Evolutionary conservation across 2,797 vertebrate species (phyloP).

Genomic region (Helostoma temminkii): DNA sequence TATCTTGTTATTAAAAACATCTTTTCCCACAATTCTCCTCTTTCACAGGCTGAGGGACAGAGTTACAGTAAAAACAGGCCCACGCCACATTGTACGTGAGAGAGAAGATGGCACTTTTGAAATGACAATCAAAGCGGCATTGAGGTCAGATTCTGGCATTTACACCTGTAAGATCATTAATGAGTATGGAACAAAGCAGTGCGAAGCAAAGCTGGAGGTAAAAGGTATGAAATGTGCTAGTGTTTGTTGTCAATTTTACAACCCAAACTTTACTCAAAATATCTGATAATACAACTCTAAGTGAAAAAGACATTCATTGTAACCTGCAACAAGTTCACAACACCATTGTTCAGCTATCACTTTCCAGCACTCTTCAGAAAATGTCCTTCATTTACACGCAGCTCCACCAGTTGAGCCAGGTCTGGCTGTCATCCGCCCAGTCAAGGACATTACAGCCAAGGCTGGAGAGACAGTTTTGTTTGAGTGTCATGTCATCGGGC

Average conservation of each 20-base stretch:
- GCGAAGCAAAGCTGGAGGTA: conserved; percentile 93
- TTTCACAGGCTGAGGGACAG: conserved; percentile 92
- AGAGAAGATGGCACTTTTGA: conserved; percentile 86
- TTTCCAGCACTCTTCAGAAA: conserved; percentile 22
- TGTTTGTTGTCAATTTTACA: background rate
- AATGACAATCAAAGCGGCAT: conserved; percentile 89
- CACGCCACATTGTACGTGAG: conserved; percentile 87
- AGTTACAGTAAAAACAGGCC: conserved; percentile 91
- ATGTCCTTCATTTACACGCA: conserved; percentile 56
- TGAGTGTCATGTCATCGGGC: conserved; percentile 91
- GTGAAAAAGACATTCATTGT: background rate
- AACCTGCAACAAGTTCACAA: conserved; percentile 5
- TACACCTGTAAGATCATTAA: conserved; percentile 98
- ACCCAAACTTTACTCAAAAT: background rate
- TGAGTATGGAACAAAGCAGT: conserved; percentile 96
- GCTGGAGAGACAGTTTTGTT: conserved; percentile 95
- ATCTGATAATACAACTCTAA: background rate
- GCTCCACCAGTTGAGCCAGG: conserved; percentile 83
- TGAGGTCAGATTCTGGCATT: conserved; percentile 89
- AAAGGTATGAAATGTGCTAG: conserved; percentile 83
- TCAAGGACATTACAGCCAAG: conserved; percentile 92
- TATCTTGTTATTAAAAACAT: conserved; percentile 9
- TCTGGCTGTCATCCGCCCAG: conserved; percentile 88
- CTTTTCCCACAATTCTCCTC: conserved; percentile 16
- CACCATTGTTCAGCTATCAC: background rate